These are phyloP conservation scores for Sycophila sp. DNA, from an alignment of 1,140 invertebrate genomes.

Conservation along the genomic window DNA sequence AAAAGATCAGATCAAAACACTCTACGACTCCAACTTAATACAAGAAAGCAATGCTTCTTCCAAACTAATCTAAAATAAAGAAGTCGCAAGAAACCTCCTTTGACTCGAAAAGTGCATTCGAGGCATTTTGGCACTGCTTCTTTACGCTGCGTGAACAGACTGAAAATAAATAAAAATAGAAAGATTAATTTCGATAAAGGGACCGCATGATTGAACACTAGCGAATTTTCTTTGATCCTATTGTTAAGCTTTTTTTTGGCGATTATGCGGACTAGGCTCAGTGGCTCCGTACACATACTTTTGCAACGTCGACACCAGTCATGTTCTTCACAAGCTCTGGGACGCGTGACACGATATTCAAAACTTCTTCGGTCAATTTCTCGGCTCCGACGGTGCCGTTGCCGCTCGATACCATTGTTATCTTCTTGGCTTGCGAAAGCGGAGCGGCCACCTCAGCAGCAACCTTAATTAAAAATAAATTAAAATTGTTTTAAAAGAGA, in stretches of 20 bases:
- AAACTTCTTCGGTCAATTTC: constrained; percentile 92
- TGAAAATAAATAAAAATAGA: constrained; percentile 50
- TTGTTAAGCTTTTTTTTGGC: constrained; percentile 2
- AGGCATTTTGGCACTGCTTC: constrained; percentile 40
- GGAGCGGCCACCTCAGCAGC: constrained; percentile 96
- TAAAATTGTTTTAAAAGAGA: not conserved
- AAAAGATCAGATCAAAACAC: no score
- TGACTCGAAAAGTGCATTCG: constrained; percentile 23
- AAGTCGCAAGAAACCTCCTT: constrained; percentile 27
- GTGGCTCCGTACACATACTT: constrained; percentile 67
- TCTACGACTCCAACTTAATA: no score
- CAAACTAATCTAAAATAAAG: constrained; percentile 10
- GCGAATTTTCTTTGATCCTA: constrained; percentile 1
- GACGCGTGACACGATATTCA: constrained; percentile 91
- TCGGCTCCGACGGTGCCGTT: constrained; percentile 90
- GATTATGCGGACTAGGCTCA: constrained; percentile 8
- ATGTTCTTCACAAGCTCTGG: constrained; percentile 89
- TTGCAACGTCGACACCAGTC: constrained; percentile 92
- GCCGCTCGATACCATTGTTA: constrained; percentile 95
- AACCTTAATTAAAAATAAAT: constrained; percentile 71
- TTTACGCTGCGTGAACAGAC: constrained; percentile 63
- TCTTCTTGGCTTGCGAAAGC: constrained; percentile 90
- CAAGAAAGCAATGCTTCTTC: no score
- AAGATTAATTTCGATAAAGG: constrained; percentile 11
- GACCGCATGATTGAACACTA: constrained; percentile 11